A percentile compares a stretch with the other conserved stretches of the same genome.
Evolutionary conservation across 2,888 invertebrate genomes (phyloP).

Genomic region (Thumatha senex): DNA sequence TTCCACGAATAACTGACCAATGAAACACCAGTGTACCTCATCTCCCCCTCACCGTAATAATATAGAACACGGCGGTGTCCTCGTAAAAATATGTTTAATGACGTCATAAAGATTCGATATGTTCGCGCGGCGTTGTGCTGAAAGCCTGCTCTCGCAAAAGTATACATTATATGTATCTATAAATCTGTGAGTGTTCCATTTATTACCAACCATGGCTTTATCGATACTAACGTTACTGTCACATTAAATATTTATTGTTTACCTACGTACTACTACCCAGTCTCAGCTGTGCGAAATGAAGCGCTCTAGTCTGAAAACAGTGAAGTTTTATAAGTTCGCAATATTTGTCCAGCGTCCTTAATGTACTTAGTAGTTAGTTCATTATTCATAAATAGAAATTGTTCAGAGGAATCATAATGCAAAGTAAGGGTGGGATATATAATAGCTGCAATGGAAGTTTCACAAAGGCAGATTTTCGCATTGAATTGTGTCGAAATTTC

Average conservation of each 20-base stretch:
- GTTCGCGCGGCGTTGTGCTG: conserved; percentile 59
- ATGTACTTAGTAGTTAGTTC: conserved; percentile 19
- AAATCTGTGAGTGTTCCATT: conserved; percentile 71
- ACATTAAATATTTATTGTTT: conserved; percentile 52
- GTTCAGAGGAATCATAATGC: conserved; percentile 39
- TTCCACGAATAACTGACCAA: conserved; percentile 69
- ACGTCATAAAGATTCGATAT: conserved; percentile 78
- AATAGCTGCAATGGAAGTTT: conserved; percentile 63
- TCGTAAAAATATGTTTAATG: conserved; percentile 83
- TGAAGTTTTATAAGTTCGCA: conserved; percentile 8
- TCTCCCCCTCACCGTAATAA: conserved; percentile 65
- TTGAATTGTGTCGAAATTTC: conserved; percentile 75
- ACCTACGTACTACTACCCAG: conserved; percentile 31
- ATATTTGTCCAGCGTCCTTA: conserved; percentile 11
- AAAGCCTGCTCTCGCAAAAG: conserved; percentile 63
- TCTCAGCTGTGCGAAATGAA: conserved; percentile 11
- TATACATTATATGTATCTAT: conserved; percentile 60
- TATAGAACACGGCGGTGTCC: conserved; percentile 71
- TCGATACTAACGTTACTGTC: conserved; percentile 57
- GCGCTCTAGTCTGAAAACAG: conserved; percentile 4
- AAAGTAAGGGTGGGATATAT: conserved; percentile 48
- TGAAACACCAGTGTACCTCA: conserved; percentile 57
- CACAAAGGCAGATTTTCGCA: conserved; percentile 78
- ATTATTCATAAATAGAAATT: conserved; percentile 36
- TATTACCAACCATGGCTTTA: conserved; percentile 58